Percentiles rank a stretch among this genome's conserved stretches.
phyloP scores from a whole-genome alignment of 1,140 invertebrate genomes.

The Penaeus japonicus region DNA sequence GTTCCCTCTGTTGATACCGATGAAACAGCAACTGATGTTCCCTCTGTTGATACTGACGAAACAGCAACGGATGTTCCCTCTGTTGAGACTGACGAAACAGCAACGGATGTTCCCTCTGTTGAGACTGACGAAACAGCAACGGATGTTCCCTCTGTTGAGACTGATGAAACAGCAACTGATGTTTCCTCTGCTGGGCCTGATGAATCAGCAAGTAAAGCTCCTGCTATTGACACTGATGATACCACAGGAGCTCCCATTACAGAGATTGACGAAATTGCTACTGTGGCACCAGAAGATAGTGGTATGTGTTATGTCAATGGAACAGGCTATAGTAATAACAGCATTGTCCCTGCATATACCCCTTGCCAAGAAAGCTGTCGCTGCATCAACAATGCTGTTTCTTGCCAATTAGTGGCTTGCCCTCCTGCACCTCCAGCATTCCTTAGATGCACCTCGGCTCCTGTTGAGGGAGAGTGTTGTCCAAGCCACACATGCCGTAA shows the following conservation, averaged over 20 bases:
- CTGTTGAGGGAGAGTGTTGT: conserved; percentile 19
- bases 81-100: background rate
- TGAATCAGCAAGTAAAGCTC: background rate
- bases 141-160: background rate
- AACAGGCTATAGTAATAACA: background rate
- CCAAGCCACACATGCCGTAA: conserved; percentile 35
- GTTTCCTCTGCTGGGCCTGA: background rate
- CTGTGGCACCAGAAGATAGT: background rate
- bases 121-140: background rate
- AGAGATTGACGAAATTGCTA: background rate
- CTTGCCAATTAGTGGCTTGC: conserved; percentile 20
- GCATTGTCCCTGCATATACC: background rate
- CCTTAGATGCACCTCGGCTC: conserved; percentile 4
- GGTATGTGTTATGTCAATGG: background rate
- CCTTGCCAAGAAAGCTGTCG: conserved; percentile 33
- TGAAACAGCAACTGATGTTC: background rate
- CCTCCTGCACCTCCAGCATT: conserved; percentile 36
- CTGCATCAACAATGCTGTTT: conserved; percentile 13
- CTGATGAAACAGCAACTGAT: background rate
- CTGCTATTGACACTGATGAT: background rate
- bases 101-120: background rate
- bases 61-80: background rate
- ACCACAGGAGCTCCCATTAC: background rate
- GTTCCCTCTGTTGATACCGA: background rate
- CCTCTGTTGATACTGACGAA: background rate